phyloP scores from a whole-genome alignment of 1,140 invertebrate genomes.

The Piezodorus guildinii region DNA sequence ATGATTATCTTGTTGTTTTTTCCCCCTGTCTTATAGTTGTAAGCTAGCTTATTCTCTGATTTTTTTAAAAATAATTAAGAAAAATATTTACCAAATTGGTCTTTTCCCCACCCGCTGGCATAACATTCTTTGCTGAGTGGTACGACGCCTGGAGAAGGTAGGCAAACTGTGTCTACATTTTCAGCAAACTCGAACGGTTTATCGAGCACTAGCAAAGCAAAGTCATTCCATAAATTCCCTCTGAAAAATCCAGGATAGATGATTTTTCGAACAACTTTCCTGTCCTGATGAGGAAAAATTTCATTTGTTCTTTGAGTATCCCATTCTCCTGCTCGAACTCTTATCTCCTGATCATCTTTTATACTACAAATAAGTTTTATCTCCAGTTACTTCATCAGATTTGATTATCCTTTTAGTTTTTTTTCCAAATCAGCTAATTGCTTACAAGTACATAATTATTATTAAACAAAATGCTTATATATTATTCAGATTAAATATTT shows the following conservation, averaged over 20 bases:
- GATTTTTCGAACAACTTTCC: slow-evolving; percentile 43
- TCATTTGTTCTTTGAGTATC: slow-evolving; percentile 64
- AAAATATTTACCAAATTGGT: slow-evolving; percentile 41
- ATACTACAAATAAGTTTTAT: too few relatives aligned
- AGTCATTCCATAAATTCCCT: slow-evolving; percentile 50
- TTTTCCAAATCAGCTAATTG: too few relatives aligned
- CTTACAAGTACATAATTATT: too few relatives aligned
- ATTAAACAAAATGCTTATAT: too few relatives aligned
- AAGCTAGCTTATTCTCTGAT: too few relatives aligned
- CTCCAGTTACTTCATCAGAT: too few relatives aligned
- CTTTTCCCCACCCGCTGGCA: slow-evolving; percentile 61
- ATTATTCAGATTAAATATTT: too few relatives aligned
- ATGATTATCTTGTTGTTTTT: too few relatives aligned
- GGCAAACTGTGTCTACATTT: slow-evolving; percentile 58
- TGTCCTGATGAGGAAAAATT: slow-evolving; percentile 57
- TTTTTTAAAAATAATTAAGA: too few relatives aligned
- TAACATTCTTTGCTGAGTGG: slow-evolving; percentile 42
- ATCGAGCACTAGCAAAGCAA: slow-evolving; percentile 50
- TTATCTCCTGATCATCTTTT: slow-evolving; percentile 9
- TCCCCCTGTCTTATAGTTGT: too few relatives aligned
- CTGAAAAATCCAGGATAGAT: slow-evolving; percentile 39
- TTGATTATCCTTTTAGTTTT: too few relatives aligned
- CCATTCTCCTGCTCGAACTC: slow-evolving; percentile 38
- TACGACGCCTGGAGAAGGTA: slow-evolving; percentile 40
- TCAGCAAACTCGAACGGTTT: slow-evolving; percentile 43